Base-by-base conservation (phyloP, 92 coral and sea anemone genomes). In the Pocillopora meandrina region DNA sequence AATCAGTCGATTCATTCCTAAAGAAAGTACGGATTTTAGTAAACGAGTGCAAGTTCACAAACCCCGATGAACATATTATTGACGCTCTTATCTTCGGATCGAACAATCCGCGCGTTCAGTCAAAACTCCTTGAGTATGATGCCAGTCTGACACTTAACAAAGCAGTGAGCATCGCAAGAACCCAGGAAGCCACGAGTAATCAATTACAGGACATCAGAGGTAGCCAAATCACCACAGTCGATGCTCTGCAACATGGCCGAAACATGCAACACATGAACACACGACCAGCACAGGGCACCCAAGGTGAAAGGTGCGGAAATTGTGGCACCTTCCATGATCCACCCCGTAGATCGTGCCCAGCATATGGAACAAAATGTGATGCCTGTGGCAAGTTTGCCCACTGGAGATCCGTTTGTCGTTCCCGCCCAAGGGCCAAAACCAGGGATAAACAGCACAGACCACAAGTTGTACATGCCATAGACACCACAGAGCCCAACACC, bases 391-490 rank as follows among this genome's bases (percentile, higher is more conserved):
- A 84, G 52, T 71, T 59, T 12, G 34, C 65, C 61, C 91, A 91
- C 87, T 87, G 93, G 89, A 77, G 60, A 61, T 88, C 83, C 61
- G 91, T 88, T 2, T 88, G 94, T 56, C 89, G 85, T 15, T 85
- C 89, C 20, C 60, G 42, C 70, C 31, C 52, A 26, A 82, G 66
- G 72, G 35, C 33, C 65, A 52, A 67, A 61, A 60, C 83, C 35
- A 76, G 58, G 16, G 71, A 69, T 12, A 18, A 57, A 19, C 66
- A 26, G 56, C 73, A 12, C 19, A 72, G 59, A 42, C 16, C 17
- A 61, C 64, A 67, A 42, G 5, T 33, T 65, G 10, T 71, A 61
- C 71, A 57, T 26, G 64, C 82, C 90, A 21, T 57, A 18, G 85
- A 81, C 60, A 57, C 75, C 18, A 16, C 64, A 49, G 76, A 80